These are phyloP conservation scores for Cheilosia soror DNA, from an alignment of 2,888 invertebrate genomes.

Conservation along the genomic window DNA sequence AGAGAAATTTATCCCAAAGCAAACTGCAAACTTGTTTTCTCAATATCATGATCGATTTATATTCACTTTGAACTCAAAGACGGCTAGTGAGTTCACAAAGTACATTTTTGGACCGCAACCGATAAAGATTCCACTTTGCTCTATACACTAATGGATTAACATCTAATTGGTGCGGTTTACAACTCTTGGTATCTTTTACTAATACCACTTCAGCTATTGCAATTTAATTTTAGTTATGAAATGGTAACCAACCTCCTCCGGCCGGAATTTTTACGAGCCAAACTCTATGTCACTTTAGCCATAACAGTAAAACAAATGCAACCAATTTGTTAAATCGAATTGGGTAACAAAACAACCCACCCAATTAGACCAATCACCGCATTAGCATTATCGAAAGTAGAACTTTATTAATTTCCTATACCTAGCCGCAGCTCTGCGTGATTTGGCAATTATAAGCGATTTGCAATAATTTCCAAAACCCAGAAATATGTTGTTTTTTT, in stretches of 20 bases:
- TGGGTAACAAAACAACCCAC: conserved; percentile 48
- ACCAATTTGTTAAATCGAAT: conserved; percentile 47
- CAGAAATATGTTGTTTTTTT: conserved; percentile 1
- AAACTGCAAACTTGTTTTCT: not conserved
- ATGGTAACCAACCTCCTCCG: not conserved
- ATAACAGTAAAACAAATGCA: not conserved
- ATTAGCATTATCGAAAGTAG: conserved; percentile 53
- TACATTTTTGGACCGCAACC: not conserved
- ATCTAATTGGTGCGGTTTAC: not conserved
- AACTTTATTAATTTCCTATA: conserved; percentile 46
- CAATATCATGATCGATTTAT: not conserved
- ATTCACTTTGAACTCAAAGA: not conserved
- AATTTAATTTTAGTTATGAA: not conserved
- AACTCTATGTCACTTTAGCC: not conserved
- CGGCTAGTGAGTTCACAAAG: not conserved
- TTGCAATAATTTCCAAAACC: conserved; percentile 43
- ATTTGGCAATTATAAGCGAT: conserved; percentile 54
- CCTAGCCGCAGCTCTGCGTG: conserved; percentile 21
- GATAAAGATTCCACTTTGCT: not conserved
- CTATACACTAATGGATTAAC: not conserved
- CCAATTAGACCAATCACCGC: conserved; percentile 55
- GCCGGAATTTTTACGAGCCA: not conserved
- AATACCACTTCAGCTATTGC: not conserved
- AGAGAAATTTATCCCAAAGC: not conserved
- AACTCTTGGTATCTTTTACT: not conserved